phyloP scores from a whole-genome alignment of 2,113 vertebrate species.

The Riparia riparia region DNA sequence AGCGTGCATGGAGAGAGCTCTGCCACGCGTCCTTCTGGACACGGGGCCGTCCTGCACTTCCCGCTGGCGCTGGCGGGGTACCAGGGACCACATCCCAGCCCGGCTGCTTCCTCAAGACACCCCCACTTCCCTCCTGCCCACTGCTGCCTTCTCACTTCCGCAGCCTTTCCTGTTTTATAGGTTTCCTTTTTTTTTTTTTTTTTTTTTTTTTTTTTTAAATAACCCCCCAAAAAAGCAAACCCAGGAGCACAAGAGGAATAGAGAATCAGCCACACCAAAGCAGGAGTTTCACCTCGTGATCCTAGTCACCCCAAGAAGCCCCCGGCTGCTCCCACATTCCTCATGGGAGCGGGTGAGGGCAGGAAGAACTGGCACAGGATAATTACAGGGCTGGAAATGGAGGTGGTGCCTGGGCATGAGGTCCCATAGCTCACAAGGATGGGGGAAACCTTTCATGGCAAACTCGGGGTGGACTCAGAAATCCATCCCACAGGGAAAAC shows the following conservation, averaged over 20 bases:
- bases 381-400: not conserved
- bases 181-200: no score
- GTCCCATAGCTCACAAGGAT: not conserved
- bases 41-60: not conserved
- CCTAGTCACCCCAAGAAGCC: fast-evolving
- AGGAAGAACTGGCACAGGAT: not conserved
- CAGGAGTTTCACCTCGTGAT: not conserved
- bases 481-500: not conserved
- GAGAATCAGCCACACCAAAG: not conserved
- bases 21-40: not conserved
- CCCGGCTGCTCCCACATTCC: not conserved
- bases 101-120: not conserved
- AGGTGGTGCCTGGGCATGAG: not conserved
- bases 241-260: not conserved
- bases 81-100: not conserved
- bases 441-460: not conserved
- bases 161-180: not conserved
- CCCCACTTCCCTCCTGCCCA: not conserved
- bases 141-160: not conserved
- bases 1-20: fast-evolving
- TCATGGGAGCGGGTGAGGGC: not conserved
- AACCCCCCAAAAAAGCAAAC: not conserved
- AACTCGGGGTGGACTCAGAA: not conserved
- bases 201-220: not conserved
- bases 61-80: not conserved